Evolutionary conservation across 1,140 invertebrate genomes (phyloP), one percentile per base, ranked within the genome.

Genomic region (Lordiphosa stackelbergi): DNA sequence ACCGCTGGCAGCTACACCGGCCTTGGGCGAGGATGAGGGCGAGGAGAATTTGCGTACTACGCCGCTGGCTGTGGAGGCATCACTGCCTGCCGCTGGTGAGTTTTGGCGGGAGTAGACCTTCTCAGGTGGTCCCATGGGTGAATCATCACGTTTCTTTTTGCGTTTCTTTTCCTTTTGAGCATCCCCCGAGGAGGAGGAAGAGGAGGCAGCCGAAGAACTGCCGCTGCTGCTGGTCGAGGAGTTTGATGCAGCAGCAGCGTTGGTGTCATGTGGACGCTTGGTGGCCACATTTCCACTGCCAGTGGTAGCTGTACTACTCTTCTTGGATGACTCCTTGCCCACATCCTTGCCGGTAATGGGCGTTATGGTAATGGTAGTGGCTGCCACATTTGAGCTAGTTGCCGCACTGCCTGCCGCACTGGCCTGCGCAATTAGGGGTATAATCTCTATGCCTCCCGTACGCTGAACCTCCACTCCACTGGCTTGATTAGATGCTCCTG

Each of bases 71-170:
- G 68, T 34, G 0, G 93, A 87, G 0, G 63, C 47, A 51, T 85
- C 84, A 5, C 69, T 62, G 1, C 66, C 66, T 24, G 62, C 73
- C 0, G 83, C 84, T 0, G 85, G 84, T n/a, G 84, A 86, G 51
- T 86, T 86, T 49, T 86, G 85, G 0, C 85, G 64, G 1, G 85
- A 87, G 40, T 84, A 87, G 0, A 94, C 89, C 87, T 95, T 95
- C 43, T 95, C 94, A 0, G 95, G 94, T 2, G 94, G 94, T 4
- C 94, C 94, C 94, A 95, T 96, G 0, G 94, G 92, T 66, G 91
- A 91, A 49, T 92, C 91, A 42, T 93, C 92, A 11, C 94, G 92
- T 58, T 94, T 93, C 51, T 93, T 89, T 66, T 94, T 94, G 22
- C 93, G 90, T 74, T 95, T 95, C 83, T 95, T 95, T 46, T 96